Conservation (phyloP, 2,113 vertebrate genomes). For the Spheniscus mendiculus region DNA sequence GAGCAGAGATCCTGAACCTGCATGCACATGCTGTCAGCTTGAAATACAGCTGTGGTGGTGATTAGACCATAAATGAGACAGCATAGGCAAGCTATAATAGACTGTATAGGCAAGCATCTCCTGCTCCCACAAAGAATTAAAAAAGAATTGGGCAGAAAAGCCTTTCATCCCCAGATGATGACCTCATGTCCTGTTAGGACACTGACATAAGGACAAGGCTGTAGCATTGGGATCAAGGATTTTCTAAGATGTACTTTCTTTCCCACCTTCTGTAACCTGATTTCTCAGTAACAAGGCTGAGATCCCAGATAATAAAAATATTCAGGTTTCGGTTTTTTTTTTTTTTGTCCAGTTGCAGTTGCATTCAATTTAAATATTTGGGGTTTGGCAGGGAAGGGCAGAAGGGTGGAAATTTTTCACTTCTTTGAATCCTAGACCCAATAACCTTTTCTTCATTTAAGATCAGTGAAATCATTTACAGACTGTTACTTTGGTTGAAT, state of each 20-base stretch:
- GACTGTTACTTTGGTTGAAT: neutral
- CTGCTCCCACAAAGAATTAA: neutral
- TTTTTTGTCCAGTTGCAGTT: neutral
- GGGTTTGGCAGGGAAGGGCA: neutral
- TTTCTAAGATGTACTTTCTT: neutral
- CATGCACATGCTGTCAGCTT: neutral
- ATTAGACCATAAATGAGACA: neutral
- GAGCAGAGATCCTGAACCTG: neutral
- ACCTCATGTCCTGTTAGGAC: neutral
- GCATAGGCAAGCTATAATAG: neutral
- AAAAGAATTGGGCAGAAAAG: neutral
- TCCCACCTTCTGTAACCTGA: neutral
- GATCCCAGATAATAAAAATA: neutral
- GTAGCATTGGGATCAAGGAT: neutral
- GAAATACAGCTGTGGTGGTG: neutral
- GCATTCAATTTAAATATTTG: constrained; percentile 31
- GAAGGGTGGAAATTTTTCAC: neutral
- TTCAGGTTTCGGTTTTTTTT: neutral
- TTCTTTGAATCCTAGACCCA: neutral
- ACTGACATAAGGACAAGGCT: neutral
- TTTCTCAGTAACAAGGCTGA: neutral
- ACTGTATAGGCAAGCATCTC: neutral
- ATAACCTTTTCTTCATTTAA: neutral
- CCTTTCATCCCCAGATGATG: neutral
- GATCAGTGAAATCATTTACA: neutral